Conservation (phyloP, 2,113 vertebrate species). For the Phrynocephalus versicolor region DNA sequence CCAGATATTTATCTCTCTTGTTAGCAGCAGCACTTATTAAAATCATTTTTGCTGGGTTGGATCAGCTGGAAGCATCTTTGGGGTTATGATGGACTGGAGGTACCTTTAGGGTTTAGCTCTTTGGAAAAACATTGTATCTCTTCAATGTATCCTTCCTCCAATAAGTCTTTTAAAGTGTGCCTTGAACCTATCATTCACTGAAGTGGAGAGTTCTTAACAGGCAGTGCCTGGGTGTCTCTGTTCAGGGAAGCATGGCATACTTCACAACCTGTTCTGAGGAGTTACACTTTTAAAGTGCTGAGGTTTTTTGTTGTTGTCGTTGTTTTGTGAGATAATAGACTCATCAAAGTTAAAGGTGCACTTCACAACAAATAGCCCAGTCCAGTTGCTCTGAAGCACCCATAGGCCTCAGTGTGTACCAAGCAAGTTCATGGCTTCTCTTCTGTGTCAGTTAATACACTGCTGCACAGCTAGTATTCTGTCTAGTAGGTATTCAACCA, state of each 20-base stretch:
- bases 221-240: background rate
- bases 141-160: too few species aligned
- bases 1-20: background rate
- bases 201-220: background rate
- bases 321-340: background rate
- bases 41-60: background rate
- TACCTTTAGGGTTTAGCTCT: too few species aligned
- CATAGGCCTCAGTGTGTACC: background rate
- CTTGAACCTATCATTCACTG: background rate
- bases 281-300: background rate
- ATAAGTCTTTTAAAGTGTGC: background rate
- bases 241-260: background rate
- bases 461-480: background rate
- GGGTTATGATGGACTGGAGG: too few species aligned
- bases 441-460: background rate
- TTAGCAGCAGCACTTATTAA: too few species aligned
- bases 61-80: background rate
- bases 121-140: background rate
- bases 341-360: background rate
- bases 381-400: background rate
- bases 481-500: too few species aligned
- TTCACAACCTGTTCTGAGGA: background rate
- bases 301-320: too few species aligned
- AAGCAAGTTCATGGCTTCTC: background rate
- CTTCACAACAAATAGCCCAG: background rate